These are phyloP conservation scores for Catocala fraxini DNA, from an alignment of 2,888 invertebrate genomes.

Conservation along the genomic window DNA sequence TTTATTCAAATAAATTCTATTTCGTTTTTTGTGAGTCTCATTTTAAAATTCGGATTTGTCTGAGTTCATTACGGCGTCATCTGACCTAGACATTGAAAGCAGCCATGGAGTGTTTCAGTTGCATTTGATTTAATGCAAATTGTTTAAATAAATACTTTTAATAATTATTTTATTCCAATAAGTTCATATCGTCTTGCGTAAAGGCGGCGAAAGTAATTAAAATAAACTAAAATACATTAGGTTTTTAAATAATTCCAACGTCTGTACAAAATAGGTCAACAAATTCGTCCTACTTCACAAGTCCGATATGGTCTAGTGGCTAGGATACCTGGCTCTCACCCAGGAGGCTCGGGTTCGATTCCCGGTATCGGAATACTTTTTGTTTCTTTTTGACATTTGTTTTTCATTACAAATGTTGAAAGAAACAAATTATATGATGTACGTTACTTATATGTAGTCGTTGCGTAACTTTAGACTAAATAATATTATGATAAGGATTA, in stretches of 20 bases:
- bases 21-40: conserved; percentile 42
- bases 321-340: conserved; percentile 92
- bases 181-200: too few relatives aligned
- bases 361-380: conserved; percentile 73
- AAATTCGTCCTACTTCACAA: accelerated
- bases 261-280: background rate
- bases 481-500: too few relatives aligned
- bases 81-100: conserved; percentile 8
- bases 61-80: conserved; percentile 26
- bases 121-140: conserved; percentile 4
- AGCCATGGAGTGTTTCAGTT: background rate
- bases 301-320: conserved; percentile 89
- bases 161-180: too few relatives aligned
- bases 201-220: too few relatives aligned
- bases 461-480: too few relatives aligned
- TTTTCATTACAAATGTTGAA: conserved; percentile 6
- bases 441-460: background rate
- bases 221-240: too few relatives aligned
- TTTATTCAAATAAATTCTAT: conserved; percentile 55
- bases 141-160: background rate
- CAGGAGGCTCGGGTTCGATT: conserved; percentile 89
- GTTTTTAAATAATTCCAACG: background rate
- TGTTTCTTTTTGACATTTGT: conserved; percentile 11
- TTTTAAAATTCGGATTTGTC: conserved; percentile 41
- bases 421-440: conserved; percentile 10